Conservation (phyloP, 2,888 invertebrate species). For the Erebia epiphron region DNA sequence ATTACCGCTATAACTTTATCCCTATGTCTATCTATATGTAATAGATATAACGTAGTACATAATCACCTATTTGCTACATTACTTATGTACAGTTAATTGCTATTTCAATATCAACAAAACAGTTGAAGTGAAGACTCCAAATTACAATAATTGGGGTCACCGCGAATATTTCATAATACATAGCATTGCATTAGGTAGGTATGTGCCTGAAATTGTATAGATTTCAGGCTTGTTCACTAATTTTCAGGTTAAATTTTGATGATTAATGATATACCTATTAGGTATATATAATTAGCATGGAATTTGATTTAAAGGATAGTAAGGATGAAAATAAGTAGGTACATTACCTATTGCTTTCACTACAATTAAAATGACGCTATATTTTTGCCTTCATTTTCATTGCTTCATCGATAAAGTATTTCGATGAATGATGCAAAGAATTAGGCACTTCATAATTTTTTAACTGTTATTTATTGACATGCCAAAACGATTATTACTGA, state of each 20-base stretch:
- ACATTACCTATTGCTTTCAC: too few relatives aligned
- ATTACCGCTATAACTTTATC: constrained; percentile 78
- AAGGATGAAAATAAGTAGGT: too few relatives aligned
- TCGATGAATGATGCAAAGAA: too few relatives aligned
- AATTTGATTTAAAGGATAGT: too few relatives aligned
- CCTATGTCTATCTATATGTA: constrained; percentile 75
- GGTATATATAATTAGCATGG: too few relatives aligned
- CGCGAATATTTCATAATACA: constrained; percentile 53
- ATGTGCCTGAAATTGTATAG: constrained; percentile 21
- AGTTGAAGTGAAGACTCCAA: constrained; percentile 52
- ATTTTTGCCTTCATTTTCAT: too few relatives aligned
- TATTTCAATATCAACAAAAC: constrained; percentile 62
- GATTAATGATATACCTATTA: too few relatives aligned
- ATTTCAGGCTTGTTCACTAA: constrained; percentile 12
- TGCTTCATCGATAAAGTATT: too few relatives aligned
- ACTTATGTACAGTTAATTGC: constrained; percentile 68
- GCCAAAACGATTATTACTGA: too few relatives aligned
- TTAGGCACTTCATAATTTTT: too few relatives aligned
- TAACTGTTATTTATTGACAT: too few relatives aligned
- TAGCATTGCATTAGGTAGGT: neutral
- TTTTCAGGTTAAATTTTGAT: neutral
- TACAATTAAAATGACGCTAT: too few relatives aligned
- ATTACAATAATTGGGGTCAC: constrained; percentile 48
- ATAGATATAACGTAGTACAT: constrained; percentile 74
- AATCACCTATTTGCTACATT: constrained; percentile 69